Percentiles rank a stretch among this genome's conserved stretches.
phyloP scores from a whole-genome alignment of 2,113 vertebrate genomes.

The Hippocampus barbouri region DNA sequence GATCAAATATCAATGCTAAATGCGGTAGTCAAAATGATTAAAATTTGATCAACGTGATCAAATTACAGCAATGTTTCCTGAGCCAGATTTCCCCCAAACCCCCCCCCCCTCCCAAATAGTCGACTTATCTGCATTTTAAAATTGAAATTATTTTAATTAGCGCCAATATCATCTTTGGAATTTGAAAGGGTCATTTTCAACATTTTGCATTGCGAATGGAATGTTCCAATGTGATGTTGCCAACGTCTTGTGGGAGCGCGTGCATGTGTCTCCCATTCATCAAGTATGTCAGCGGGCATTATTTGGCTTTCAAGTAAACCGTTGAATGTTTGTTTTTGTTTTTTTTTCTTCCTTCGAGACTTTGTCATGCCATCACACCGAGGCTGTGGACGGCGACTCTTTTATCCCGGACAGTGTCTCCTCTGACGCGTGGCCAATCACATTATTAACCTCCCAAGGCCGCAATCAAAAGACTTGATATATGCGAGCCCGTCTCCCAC shows the following conservation, averaged over 20 bases:
- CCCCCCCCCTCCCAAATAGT: too few relatives aligned
- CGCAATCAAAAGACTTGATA: slow-evolving; percentile 63
- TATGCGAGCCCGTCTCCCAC: slow-evolving; percentile 61
- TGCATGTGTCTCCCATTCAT: slow-evolving; percentile 4
- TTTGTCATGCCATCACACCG: slow-evolving; percentile 33
- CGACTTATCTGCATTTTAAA: too few relatives aligned
- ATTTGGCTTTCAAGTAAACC: neutral
- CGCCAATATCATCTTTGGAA: neutral
- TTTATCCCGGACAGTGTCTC: slow-evolving; percentile 55
- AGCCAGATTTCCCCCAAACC: too few relatives aligned
- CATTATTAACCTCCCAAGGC: slow-evolving; percentile 63
- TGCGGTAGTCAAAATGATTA: too few relatives aligned
- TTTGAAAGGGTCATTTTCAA: neutral
- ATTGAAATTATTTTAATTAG: too few relatives aligned
- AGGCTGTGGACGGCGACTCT: slow-evolving; percentile 33
- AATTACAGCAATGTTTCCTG: too few relatives aligned
- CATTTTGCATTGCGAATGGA: neutral
- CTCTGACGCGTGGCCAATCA: slow-evolving; percentile 67
- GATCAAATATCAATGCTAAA: too few relatives aligned
- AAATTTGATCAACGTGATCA: too few relatives aligned
- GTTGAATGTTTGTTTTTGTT: slow-evolving; percentile 7
- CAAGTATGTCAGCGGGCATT: neutral
- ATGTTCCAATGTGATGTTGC: neutral
- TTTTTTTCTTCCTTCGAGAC: slow-evolving; percentile 3
- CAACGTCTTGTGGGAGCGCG: slow-evolving; percentile 3